Base-by-base conservation (phyloP, 2,888 invertebrate species). In the Autographa gamma region DNA sequence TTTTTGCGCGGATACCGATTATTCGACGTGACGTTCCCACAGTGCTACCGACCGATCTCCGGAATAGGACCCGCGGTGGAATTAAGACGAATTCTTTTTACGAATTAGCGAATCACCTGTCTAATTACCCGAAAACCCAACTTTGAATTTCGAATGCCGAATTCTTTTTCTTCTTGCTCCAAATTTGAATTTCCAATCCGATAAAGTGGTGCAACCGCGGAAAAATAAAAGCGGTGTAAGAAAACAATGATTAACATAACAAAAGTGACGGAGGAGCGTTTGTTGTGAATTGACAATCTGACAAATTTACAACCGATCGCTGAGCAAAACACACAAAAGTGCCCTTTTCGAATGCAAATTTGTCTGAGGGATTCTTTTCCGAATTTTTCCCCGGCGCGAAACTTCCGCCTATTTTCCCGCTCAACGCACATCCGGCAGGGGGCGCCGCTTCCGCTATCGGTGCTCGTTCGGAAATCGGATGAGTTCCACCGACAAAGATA, bases 401-500 rank as follows among this genome's bases (percentile, higher is more conserved):
- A 93, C 94, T 95, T 95, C 95, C 95, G 95, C 92, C 93, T 93
- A 93, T 95, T 95, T 95, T 95, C 95, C 92, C 94, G 95, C 93
- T 94, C 93, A 90, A 89, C 93, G 93, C 93, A 91, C 93, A 89
- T 93, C 93, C 93, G 92, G 90, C 84, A 85, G 91, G 92, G 91
- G 91, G 89, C 88, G 88, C 88, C 86, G 89, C 89, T 90, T 92
- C 91, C 91, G 93, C 86, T 90, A 91, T 91, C 90, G 90, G 92
- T 84, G 85, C 88, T 85, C 90, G 90, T 91, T 91, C 92, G 93
- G 92, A 92, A 93, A 94, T 93, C 92, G 92, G 92, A 91, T 91
- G 92, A 91, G 87, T 85, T 88, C 83, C 84, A 80, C 84, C 85
- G 86, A 86, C 88, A 88, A 85, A 90, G 91, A 92, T 92, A 90